phyloP scores from a whole-genome alignment of 2,888 invertebrate genomes.

The Tenthredo livida region DNA sequence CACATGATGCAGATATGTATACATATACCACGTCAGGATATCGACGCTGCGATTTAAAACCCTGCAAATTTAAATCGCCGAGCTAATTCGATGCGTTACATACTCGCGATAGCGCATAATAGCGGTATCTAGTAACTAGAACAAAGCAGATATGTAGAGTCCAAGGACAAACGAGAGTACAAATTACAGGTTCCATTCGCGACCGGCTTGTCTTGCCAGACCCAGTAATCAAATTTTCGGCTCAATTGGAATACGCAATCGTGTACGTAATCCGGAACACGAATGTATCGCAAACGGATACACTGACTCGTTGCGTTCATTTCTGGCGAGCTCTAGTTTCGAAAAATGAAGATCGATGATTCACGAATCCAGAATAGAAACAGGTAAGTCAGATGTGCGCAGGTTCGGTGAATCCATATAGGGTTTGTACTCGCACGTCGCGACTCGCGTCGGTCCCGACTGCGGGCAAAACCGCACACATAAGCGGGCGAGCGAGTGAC shows the following conservation, averaged over 20 bases:
- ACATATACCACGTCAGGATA: not conserved
- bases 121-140: slow-evolving; percentile 25
- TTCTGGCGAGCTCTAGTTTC: not conserved
- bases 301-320: not conserved
- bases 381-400: slow-evolving; percentile 29
- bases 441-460: not conserved
- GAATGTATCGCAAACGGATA: not conserved
- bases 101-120: not conserved
- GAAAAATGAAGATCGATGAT: slow-evolving; percentile 22
- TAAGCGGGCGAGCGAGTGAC: slow-evolving; percentile 15
- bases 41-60: not conserved
- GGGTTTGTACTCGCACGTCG: slow-evolving; percentile 36
- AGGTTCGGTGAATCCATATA: slow-evolving; percentile 47
- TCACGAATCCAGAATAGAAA: slow-evolving; percentile 46
- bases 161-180: slow-evolving; percentile 33
- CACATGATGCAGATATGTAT: slow-evolving; percentile 10
- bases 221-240: not conserved
- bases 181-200: slow-evolving; percentile 42
- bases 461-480: not conserved
- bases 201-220: not conserved
- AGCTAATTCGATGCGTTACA: not conserved
- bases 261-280: not conserved
- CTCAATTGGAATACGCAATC: not conserved
- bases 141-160: not conserved
- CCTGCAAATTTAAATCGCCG: not conserved